Evolutionary conservation across 2,113 vertebrate genomes (phyloP).

Genomic region (Pteruthius melanotis): DNA sequence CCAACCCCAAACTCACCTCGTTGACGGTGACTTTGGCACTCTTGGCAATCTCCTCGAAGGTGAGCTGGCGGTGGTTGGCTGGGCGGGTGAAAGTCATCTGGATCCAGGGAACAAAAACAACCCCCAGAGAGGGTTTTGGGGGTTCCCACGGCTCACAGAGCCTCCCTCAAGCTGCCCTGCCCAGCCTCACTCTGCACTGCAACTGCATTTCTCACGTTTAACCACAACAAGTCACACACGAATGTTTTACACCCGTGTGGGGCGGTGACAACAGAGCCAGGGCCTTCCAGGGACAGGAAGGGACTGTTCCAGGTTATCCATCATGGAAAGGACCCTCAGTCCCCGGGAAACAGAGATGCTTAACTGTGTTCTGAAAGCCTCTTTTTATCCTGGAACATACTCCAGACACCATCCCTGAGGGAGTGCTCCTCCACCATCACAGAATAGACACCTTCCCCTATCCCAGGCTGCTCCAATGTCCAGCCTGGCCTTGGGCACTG

Average conservation of each 20-base stretch:
- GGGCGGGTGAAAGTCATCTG: constrained; percentile 99
- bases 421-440: background rate
- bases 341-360: background rate
- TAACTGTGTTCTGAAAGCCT: background rate
- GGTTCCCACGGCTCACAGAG: background rate
- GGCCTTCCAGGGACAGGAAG: background rate
- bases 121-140: background rate
- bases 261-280: background rate
- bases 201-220: background rate
- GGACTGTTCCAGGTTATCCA: background rate
- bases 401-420: background rate
- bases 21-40: constrained; percentile 91
- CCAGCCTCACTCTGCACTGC: background rate
- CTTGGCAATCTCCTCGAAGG: constrained; percentile 91
- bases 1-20: constrained; percentile 74
- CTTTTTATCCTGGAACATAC: too few relatives aligned
- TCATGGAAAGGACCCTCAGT: background rate
- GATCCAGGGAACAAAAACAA: background rate
- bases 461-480: accelerated
- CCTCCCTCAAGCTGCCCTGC: background rate
- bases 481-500: background rate
- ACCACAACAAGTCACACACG: background rate
- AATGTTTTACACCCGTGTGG: background rate
- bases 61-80: constrained; percentile 94
- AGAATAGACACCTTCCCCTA: background rate